A percentile compares a stretch with the other conserved stretches of the same genome.
Evolutionary conservation across 2,797 vertebrate genomes (phyloP).

Genomic region (Bovichtus diacanthus): DNA sequence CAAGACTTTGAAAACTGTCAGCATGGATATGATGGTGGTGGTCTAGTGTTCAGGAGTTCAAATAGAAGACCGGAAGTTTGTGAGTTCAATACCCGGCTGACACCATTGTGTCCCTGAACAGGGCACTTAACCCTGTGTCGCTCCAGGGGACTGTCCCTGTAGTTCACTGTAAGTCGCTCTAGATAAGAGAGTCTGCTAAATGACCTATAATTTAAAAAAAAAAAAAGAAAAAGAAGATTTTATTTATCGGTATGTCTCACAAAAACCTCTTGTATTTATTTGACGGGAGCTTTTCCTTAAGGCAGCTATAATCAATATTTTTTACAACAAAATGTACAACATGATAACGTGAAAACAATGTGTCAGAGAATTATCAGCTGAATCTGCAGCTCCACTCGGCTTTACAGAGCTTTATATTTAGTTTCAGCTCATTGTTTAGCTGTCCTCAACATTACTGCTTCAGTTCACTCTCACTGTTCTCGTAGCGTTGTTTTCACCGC

Average conservation of each 20-base stretch:
- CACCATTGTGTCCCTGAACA: too few relatives aligned
- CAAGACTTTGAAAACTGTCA: background rate
- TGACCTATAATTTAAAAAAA: too few relatives aligned
- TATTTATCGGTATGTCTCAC: too few relatives aligned
- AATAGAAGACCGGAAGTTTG: too few relatives aligned
- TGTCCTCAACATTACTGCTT: background rate
- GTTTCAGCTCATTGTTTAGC: background rate
- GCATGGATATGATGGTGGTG: too few relatives aligned
- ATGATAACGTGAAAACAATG: background rate
- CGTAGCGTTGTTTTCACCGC: background rate
- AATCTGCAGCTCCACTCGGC: background rate
- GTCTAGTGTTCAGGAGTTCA: too few relatives aligned
- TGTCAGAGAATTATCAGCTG: background rate
- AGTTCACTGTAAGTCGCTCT: too few relatives aligned
- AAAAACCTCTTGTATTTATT: background rate
- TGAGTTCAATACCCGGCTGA: too few relatives aligned
- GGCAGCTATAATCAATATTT: background rate
- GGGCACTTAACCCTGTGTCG: too few relatives aligned
- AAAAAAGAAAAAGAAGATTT: too few relatives aligned
- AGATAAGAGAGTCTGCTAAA: too few relatives aligned
- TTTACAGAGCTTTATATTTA: background rate
- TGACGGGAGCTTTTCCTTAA: background rate
- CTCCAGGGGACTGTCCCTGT: too few relatives aligned
- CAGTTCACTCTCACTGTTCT: background rate
- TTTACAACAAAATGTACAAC: background rate